Base-by-base conservation (phyloP, 1,140 invertebrate species). In the Cyrtorhinus lividipennis region DNA sequence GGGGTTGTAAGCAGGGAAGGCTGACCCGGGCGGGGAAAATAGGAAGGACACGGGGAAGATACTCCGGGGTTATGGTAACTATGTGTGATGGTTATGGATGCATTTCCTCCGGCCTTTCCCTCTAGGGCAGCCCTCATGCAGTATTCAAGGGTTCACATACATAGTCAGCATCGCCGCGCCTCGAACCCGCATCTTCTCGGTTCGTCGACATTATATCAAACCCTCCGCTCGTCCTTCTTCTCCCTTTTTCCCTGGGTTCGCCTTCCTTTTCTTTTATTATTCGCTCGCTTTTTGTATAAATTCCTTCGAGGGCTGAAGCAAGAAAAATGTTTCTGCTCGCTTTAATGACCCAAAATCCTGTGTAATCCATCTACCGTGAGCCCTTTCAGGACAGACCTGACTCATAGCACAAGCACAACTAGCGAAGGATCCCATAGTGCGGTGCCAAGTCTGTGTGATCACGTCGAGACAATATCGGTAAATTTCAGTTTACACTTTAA, bases 81-180 rank as follows among this genome's bases (percentile, higher is more conserved):
- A 53, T 53, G 48, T 53, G 48, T 53, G 48, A 53, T 53, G 48
- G 48, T 53, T 53, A 53, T 53, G 48, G 48, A 53, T 53, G 48
- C 48, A 53, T 53, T 53, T 53, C 48, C 48, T 20, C 18, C 48
- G 38, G 38, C n/a, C n/a, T n/a, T n/a, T n/a, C n/a, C 8, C 8
- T 8, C 38, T 8, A 44, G 48, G 48, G 48, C 48, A 5, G 10
- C 18, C 48, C 20, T 53, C 48, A 53, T 53, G 48, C 48, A 53
- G 48, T 53, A 53, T 53, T 53, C 48, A 53, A 20, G 20, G 48
- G 48, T 44, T 44, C 38, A 44, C 48, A 53, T 53, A 53, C 48
- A 53, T 53, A 53, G 48, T 53, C 48, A 53, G 48, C 18, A 20
- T 10, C 48, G 10, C 48, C 48, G 30, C 30, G 30, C 30, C 30